phyloP scores from a whole-genome alignment of 2,113 vertebrate genomes.

The Pristiophorus japonicus region DNA sequence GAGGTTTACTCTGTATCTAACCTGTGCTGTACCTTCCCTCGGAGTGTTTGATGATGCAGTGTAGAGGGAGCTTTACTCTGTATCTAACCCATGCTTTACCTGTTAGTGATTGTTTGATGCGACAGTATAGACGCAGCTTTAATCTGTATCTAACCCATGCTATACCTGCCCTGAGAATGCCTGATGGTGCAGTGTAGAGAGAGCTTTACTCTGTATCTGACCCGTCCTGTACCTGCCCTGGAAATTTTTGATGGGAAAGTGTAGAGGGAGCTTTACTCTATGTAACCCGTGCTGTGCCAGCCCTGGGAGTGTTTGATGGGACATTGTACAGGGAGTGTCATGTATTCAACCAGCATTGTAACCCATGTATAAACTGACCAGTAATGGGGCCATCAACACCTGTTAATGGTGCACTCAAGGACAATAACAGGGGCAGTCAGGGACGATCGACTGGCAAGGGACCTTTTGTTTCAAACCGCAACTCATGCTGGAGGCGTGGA shows the following conservation, averaged over 20 bases:
- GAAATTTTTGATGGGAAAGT: background rate
- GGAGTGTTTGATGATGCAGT: slow-evolving; percentile 16
- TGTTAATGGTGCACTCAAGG: no score
- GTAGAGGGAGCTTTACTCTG: no score
- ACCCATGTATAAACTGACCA: no score
- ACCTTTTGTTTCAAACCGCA: no score
- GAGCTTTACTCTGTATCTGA: background rate
- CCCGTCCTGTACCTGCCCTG: background rate
- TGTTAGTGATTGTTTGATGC: background rate
- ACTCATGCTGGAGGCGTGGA: no score
- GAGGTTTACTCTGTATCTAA: background rate
- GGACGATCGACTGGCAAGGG: no score
- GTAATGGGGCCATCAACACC: no score
- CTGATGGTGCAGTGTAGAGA: background rate
- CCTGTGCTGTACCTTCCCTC: background rate
- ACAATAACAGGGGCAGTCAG: no score
- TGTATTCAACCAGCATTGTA: no score
- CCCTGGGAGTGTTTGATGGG: background rate
- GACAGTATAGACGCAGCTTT: background rate
- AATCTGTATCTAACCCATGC: background rate
- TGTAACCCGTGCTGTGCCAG: background rate
- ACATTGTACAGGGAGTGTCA: no score
- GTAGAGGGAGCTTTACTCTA: slow-evolving; percentile 15
- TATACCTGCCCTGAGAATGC: background rate
- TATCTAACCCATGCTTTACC: background rate